Conservation (phyloP, 2,797 vertebrate genomes). For the Lophotriccus pileatus region DNA sequence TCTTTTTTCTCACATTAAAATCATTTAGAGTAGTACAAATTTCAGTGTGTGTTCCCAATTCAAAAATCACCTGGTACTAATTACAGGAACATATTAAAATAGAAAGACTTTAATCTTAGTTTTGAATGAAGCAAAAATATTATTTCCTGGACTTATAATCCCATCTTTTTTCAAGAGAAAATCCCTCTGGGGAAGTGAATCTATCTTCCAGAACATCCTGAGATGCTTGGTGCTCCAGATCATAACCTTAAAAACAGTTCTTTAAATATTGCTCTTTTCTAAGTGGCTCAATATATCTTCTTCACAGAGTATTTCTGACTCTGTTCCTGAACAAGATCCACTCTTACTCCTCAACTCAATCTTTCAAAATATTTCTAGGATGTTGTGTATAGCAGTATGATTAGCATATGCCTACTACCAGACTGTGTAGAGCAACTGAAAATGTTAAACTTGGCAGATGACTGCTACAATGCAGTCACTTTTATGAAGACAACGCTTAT, state of each 20-base stretch:
- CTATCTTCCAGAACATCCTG: not conserved
- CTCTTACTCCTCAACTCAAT: not conserved
- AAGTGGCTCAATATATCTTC: not conserved
- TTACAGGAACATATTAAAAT: not conserved
- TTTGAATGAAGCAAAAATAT: not conserved
- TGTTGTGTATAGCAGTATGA: constrained; percentile 32
- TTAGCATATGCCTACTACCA: not conserved
- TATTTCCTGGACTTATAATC: not conserved
- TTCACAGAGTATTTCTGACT: not conserved
- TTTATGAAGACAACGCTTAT: constrained; percentile 64
- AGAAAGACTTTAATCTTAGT: not conserved
- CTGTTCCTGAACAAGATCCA: not conserved
- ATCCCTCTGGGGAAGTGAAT: not conserved
- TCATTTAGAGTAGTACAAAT: not conserved
- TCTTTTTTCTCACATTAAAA: not conserved
- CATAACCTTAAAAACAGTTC: not conserved
- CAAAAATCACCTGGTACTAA: not conserved
- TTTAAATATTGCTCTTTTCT: not conserved
- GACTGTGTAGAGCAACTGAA: not conserved
- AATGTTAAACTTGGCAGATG: not conserved
- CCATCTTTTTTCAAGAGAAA: not conserved
- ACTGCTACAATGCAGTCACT: constrained; percentile 7
- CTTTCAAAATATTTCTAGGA: not conserved
- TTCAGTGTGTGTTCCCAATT: not conserved
- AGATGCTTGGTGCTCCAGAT: not conserved